Base-by-base conservation (phyloP, 2,888 invertebrate species). In the Heliothis peltigera region DNA sequence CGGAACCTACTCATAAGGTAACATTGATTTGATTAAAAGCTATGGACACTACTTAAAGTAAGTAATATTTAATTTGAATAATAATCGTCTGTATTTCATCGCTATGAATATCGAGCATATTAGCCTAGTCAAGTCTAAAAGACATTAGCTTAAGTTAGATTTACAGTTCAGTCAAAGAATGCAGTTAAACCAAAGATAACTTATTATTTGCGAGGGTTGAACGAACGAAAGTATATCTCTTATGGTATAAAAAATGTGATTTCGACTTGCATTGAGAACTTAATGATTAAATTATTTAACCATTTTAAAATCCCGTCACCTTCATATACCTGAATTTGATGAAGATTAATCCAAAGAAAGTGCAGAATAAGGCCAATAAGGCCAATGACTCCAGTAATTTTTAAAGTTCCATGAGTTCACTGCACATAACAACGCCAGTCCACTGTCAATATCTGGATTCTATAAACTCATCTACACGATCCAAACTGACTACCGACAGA, bases 171-270 rank as follows among this genome's bases (percentile, higher is more conserved):
- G 60, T 58, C 25, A 80, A 70, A 62, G 57, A 56, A 54, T 28
- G 15, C 61, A 57, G 65, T 78, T 74, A 67, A 55, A 72, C 73
- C 80, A 76, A 77, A 80, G 75, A 79, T 58, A 58, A 74, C 72
- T 77, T 84, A 85, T 88, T 75, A 83, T 87, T 87, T 89, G 85
- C 93, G 92, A 93, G 93, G 93, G 92, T 90, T 92, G 93, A 93
- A 90, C 84, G 93, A 92, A 77, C 83, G 80, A 92, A 93, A 91
- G 91, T 92, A 92, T 92, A 75, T 81, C 92, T 92, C 92, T 92
- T 92, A 92, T 92, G 70, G 70, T 63, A 49, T 28, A 67, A 39
- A 42, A 39, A 55, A 32, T 35, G 5, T 51, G 6, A 44, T 32
- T 39, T 55, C 48, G 46, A 58, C 18, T 47, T 42, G 19, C 22